Percentiles rank a stretch among this genome's conserved stretches.
Conservation (phyloP, 2,888 invertebrate genomes). For the Sclerodermus sp. region DNA sequence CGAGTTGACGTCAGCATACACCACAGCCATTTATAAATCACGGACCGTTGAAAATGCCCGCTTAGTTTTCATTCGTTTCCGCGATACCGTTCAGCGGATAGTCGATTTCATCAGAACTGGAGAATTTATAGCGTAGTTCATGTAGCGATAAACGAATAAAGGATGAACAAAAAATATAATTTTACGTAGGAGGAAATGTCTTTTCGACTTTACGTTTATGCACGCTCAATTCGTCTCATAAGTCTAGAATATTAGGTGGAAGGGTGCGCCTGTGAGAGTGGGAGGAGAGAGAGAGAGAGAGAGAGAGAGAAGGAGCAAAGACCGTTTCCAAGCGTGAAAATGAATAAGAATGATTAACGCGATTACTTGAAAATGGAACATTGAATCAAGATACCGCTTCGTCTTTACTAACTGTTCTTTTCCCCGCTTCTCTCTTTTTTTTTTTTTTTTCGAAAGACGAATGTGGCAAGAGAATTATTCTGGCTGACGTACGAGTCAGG, state of each 20-base stretch:
- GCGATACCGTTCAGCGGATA: slow-evolving; percentile 35
- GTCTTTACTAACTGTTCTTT: not conserved
- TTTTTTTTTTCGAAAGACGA: slow-evolving; percentile 13
- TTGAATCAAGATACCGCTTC: too few relatives aligned
- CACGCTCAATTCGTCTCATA: too few relatives aligned
- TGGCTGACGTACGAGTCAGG: slow-evolving; percentile 46
- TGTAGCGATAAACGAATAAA: not conserved
- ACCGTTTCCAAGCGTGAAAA: too few relatives aligned
- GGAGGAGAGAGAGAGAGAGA: too few relatives aligned
- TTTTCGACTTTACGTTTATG: too few relatives aligned
- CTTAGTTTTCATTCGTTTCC: slow-evolving; percentile 32
- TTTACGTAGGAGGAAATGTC: too few relatives aligned
- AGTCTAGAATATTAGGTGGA: too few relatives aligned
- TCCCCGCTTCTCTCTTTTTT: not conserved
- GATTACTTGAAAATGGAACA: too few relatives aligned
- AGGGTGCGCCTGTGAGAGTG: too few relatives aligned
- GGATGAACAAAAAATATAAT: too few relatives aligned
- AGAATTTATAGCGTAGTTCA: slow-evolving; percentile 14
- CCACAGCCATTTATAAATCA: slow-evolving; percentile 39
- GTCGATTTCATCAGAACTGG: slow-evolving; percentile 39
- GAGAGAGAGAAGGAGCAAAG: too few relatives aligned
- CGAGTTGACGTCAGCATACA: slow-evolving; percentile 40
- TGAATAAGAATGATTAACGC: too few relatives aligned
- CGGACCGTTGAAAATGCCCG: slow-evolving; percentile 31
- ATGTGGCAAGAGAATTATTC: slow-evolving; percentile 40